These are phyloP conservation scores for Coelinius sp. DNA, from an alignment of 2,888 invertebrate genomes.

Conservation along the genomic window DNA sequence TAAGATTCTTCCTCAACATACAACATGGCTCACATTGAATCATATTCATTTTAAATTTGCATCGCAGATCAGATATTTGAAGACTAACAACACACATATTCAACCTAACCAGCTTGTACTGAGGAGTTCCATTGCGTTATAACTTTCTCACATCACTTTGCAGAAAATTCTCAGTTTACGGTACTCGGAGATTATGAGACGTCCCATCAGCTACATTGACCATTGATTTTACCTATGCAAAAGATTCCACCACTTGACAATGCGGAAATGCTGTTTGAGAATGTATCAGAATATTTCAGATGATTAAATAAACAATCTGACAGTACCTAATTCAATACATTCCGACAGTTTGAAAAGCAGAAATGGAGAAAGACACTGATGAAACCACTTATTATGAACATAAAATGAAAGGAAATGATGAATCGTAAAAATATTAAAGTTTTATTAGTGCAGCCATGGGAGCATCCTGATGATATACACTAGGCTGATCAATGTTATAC, in stretches of 20 bases:
- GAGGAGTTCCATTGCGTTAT: background rate
- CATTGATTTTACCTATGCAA: background rate
- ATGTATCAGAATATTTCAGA: background rate
- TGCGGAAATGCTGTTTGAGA: background rate
- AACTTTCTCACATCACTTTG: slow-evolving; percentile 1
- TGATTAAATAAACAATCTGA: background rate
- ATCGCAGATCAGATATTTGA: slow-evolving; percentile 7
- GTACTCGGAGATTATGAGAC: background rate
- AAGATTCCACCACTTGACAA: background rate
- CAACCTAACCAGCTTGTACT: background rate
- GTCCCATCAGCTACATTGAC: background rate
- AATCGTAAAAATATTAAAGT: slow-evolving; percentile 17
- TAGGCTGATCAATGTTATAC: slow-evolving; percentile 61
- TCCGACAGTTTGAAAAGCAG: background rate
- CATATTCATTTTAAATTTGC: background rate
- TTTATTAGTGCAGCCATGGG: slow-evolving; percentile 54
- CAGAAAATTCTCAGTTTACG: slow-evolving; percentile 5
- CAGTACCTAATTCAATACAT: background rate
- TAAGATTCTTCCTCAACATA: background rate
- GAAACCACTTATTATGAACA: slow-evolving; percentile 9
- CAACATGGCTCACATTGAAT: background rate
- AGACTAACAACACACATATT: background rate
- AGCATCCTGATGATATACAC: slow-evolving; percentile 63
- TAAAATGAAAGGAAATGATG: slow-evolving; percentile 26
- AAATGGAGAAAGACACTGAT: background rate